Percentiles rank a stretch among this genome's conserved stretches.
Conservation (phyloP, 2,797 vertebrate species). For the Falco rusticolus region DNA sequence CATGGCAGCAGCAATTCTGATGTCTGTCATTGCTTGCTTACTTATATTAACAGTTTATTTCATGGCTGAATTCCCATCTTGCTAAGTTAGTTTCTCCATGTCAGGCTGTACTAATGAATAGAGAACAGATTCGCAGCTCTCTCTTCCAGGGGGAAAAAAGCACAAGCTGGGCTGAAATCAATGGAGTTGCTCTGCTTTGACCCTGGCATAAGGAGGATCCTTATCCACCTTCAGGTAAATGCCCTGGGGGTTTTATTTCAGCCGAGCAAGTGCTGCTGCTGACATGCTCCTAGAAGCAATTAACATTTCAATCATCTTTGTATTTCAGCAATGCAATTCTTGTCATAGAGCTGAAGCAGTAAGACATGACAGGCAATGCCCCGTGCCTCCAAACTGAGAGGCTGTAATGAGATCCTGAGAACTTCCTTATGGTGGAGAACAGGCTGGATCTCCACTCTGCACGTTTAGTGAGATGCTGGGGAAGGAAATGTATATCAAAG, state of each 20-base stretch:
- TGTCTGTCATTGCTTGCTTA: conserved; percentile 9
- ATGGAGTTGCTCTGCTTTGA: background rate
- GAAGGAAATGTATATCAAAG: background rate
- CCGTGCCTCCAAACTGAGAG: background rate
- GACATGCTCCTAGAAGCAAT: conserved; percentile 29
- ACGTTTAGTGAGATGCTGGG: background rate
- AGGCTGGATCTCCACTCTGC: background rate
- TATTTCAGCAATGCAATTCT: background rate
- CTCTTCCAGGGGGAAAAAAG: background rate
- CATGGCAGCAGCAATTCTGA: background rate
- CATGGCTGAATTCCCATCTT: background rate
- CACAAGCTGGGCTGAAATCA: background rate
- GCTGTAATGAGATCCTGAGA: background rate
- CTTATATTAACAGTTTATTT: conserved; percentile 28
- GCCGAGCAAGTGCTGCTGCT: background rate
- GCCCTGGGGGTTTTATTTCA: background rate
- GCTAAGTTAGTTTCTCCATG: background rate
- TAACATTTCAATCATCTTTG: conserved; percentile 15
- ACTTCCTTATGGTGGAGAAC: background rate
- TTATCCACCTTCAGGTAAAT: background rate
- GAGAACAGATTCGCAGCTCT: background rate
- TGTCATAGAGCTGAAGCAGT: background rate
- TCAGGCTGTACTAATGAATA: conserved; percentile 8
- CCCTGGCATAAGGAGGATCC: background rate
- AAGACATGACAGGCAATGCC: background rate